Conservation (phyloP, 2,888 invertebrate genomes). For the Exephanes ischioxanthus region DNA sequence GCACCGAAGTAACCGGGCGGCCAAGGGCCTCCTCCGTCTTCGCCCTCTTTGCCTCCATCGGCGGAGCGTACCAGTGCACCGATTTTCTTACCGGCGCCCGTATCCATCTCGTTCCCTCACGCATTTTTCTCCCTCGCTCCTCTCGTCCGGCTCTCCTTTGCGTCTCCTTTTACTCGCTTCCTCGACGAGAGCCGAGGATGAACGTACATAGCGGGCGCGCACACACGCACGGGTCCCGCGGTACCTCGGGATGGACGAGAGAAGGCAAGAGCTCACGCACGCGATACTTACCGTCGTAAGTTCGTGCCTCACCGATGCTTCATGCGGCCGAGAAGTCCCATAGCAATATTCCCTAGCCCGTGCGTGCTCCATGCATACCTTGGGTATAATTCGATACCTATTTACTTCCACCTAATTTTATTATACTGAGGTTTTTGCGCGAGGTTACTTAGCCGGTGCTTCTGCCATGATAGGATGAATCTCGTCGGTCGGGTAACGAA, state of each 20-base stretch:
- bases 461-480: slow-evolving; percentile 42
- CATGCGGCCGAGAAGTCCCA: slow-evolving; percentile 42
- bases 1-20: slow-evolving; percentile 31
- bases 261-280: slow-evolving; percentile 17
- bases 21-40: slow-evolving; percentile 22
- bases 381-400: slow-evolving; percentile 38
- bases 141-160: slow-evolving; percentile 8
- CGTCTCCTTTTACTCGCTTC: background rate
- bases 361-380: slow-evolving; percentile 43
- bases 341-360: slow-evolving; percentile 59
- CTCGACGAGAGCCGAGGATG: background rate
- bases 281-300: slow-evolving; percentile 72
- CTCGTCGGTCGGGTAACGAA: background rate
- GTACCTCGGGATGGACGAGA: background rate
- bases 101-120: slow-evolving; percentile 42
- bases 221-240: background rate
- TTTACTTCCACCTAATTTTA: slow-evolving; percentile 76
- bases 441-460: slow-evolving; percentile 52
- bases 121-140: slow-evolving; percentile 48
- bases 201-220: background rate
- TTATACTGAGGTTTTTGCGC: slow-evolving; percentile 65
- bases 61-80: slow-evolving; percentile 10
- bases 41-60: slow-evolving; percentile 21
- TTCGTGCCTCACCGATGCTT: slow-evolving; percentile 70
- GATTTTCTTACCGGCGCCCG: slow-evolving; percentile 35